phyloP scores from a whole-genome alignment of 2,888 invertebrate genomes.

The Achlya flavicornis region DNA sequence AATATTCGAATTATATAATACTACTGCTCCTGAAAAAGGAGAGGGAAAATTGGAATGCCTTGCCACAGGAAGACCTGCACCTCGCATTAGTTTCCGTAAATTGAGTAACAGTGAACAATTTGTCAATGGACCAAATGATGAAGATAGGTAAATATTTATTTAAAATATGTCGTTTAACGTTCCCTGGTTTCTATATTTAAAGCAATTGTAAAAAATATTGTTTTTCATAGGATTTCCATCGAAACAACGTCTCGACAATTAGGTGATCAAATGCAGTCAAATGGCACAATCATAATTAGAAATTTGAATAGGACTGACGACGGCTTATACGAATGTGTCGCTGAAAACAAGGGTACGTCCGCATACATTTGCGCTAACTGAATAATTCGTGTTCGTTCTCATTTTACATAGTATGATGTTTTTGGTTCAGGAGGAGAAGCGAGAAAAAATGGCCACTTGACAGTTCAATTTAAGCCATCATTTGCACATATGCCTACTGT shows the following conservation, averaged over 20 bases:
- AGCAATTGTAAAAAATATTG: constrained; percentile 8
- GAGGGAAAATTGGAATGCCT: constrained; percentile 89
- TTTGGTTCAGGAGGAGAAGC: constrained; percentile 84
- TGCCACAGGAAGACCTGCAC: constrained; percentile 91
- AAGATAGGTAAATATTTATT: constrained; percentile 66
- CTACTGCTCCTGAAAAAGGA: constrained; percentile 85
- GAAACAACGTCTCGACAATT: constrained; percentile 79
- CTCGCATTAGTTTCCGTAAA: constrained; percentile 91
- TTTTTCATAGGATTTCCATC: constrained; percentile 83
- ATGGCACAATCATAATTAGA: constrained; percentile 87
- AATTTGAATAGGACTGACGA: constrained; percentile 89
- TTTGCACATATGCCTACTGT: constrained; percentile 88
- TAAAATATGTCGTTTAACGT: background rate
- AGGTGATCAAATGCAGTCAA: constrained; percentile 78
- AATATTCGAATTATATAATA: constrained; percentile 90
- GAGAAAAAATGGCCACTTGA: constrained; percentile 91
- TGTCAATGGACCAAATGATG: constrained; percentile 86
- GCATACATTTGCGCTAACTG: background rate
- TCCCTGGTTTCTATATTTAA: background rate
- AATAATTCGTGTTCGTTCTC: background rate
- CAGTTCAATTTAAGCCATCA: constrained; percentile 92
- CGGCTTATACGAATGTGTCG: constrained; percentile 94
- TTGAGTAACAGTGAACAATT: constrained; percentile 87
- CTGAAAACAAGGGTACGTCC: constrained; percentile 87
- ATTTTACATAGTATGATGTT: constrained; percentile 11